phyloP scores from a whole-genome alignment of 2,113 vertebrate species.

The Brienomyrus longianalis region DNA sequence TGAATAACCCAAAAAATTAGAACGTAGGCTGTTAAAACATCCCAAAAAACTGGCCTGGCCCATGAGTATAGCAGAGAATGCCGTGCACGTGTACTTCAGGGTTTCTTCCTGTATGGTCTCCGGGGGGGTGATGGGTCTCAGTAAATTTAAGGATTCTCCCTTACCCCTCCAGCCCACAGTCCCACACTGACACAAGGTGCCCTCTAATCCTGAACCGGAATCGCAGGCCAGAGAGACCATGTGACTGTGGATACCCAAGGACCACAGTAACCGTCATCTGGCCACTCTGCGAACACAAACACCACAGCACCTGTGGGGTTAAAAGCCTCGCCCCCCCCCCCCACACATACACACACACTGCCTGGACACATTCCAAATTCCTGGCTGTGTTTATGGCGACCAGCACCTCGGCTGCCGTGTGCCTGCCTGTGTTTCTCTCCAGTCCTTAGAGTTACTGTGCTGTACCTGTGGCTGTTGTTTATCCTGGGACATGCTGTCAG shows the following conservation, averaged over 20 bases:
- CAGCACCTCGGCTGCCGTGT: neutral
- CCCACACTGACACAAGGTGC: neutral
- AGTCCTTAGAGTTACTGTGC: neutral
- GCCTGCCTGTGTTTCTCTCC: neutral
- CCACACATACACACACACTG: neutral
- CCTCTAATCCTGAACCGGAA: neutral
- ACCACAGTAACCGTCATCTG: neutral
- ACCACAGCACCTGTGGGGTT: neutral
- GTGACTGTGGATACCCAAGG: neutral
- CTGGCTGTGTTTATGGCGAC: neutral
- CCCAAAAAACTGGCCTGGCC: neutral
- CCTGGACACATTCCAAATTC: neutral
- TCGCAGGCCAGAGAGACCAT: neutral
- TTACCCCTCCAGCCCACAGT: neutral
- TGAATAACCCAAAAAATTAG: neutral
- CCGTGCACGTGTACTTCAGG: neutral
- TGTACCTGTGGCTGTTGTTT: neutral
- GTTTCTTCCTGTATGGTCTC: neutral
- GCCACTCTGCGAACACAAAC: neutral
- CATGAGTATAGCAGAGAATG: neutral
- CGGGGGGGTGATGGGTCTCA: neutral
- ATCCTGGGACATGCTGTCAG: neutral
- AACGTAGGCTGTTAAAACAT: neutral
- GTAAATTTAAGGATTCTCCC: neutral
- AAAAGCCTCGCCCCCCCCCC: neutral